Percentiles rank a stretch among this genome's conserved stretches.
Evolutionary conservation across 1,140 invertebrate genomes (phyloP).

Genomic region (Carposina sasakii): DNA sequence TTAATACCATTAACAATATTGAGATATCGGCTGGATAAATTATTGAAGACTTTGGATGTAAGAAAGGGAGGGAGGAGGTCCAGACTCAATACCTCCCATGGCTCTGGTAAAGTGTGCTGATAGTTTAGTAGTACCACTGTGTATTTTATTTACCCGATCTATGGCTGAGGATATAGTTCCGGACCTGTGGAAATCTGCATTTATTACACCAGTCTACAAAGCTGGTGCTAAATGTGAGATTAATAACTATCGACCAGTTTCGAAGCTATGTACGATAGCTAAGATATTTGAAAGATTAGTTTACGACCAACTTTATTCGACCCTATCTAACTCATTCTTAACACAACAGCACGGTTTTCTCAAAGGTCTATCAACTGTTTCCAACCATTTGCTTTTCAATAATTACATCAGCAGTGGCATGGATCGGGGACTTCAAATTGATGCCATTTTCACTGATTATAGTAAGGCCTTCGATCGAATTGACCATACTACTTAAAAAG

Average conservation of each 20-base stretch:
- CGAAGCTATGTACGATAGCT: neutral
- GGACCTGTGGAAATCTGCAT: neutral
- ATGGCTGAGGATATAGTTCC: neutral
- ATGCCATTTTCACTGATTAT: constrained; percentile 1
- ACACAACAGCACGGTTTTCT: neutral
- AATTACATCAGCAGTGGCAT: no score
- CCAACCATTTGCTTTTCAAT: no score
- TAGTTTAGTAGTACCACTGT: neutral
- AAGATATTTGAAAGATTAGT: neutral
- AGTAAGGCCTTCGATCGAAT: neutral
- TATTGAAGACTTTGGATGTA: neutral
- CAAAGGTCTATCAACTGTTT: neutral
- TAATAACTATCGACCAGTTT: constrained; percentile 1
- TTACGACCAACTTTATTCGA: neutral
- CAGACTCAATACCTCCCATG: neutral
- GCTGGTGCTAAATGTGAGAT: neutral
- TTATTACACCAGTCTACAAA: neutral
- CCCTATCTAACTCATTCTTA: neutral
- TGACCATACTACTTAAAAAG: constrained; percentile 1
- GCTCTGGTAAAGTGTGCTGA: neutral
- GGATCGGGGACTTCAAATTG: neutral
- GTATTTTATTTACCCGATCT: constrained; percentile 38
- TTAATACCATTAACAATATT: neutral
- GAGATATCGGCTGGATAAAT: neutral
- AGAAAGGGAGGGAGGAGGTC: neutral